These are phyloP conservation scores for Dendrophyllia cribrosa DNA, from an alignment of 64 coral and sea anemone species.

Conservation along the genomic window DNA sequence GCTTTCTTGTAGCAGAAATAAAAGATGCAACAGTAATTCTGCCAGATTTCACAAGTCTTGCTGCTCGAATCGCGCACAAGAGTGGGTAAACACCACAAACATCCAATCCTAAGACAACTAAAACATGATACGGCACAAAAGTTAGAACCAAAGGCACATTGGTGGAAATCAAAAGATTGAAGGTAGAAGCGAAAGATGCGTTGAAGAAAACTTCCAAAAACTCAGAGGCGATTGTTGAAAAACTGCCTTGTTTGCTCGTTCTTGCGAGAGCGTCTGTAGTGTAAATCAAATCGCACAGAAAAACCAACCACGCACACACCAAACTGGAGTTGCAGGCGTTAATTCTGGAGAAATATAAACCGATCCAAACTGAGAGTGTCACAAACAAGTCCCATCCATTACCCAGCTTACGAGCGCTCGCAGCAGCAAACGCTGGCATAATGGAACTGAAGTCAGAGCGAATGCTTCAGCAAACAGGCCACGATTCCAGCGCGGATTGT, in stretches of 20 bases:
- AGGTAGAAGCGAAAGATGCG: background rate
- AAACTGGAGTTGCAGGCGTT: conserved; percentile 20
- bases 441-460: background rate
- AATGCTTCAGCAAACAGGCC: no score
- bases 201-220: background rate
- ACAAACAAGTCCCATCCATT: conserved; percentile 55
- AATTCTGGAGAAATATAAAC: conserved; percentile 37
- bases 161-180: background rate
- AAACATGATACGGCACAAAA: conserved; percentile 1
- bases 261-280: conserved; percentile 45
- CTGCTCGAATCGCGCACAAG: background rate
- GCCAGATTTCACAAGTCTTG: background rate
- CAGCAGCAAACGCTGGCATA: background rate
- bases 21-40: background rate
- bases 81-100: background rate
- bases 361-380: background rate
- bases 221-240: background rate
- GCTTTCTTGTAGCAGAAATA: background rate
- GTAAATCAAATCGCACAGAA: conserved; percentile 67
- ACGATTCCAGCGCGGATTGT: no score
- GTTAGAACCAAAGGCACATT: background rate
- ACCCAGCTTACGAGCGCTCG: background rate
- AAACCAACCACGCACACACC: conserved; percentile 36
- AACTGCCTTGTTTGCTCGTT: conserved; percentile 1
- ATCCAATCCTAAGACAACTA: background rate